Evolutionary conservation across 2,797 vertebrate genomes (phyloP).

Genomic region (Typhlichthys eigenmanni): DNA sequence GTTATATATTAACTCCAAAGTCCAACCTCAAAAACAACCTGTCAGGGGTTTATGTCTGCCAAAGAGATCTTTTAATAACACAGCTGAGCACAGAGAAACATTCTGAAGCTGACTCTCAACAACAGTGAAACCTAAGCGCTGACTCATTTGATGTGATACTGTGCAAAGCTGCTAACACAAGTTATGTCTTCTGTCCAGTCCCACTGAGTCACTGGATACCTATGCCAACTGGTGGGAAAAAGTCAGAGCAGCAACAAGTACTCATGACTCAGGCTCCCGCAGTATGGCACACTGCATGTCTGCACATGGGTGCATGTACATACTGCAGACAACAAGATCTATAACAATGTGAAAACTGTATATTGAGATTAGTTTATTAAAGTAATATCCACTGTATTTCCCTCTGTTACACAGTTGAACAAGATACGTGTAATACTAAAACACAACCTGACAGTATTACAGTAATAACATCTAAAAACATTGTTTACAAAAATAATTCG

Average conservation of each 20-base stretch:
- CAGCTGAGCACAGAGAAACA: conserved; percentile 20
- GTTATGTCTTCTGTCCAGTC: conserved; percentile 62
- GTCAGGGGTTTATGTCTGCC: conserved; percentile 49
- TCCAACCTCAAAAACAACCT: conserved; percentile 66
- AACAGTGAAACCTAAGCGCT: conserved; percentile 8
- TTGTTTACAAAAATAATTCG: too few species aligned
- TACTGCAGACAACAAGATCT: too few species aligned
- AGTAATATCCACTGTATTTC: too few species aligned
- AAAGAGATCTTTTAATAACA: conserved; percentile 47
- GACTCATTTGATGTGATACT: conserved; percentile 37
- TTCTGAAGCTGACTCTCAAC: neutral
- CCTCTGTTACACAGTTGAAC: too few species aligned
- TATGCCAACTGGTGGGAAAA: conserved; percentile 73
- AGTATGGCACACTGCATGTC: conserved; percentile 64
- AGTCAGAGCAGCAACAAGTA: conserved; percentile 74
- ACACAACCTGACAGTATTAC: too few species aligned
- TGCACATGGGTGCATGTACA: conserved; percentile 22
- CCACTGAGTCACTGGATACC: conserved; percentile 73
- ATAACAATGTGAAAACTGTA: too few species aligned
- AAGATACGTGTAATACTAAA: too few species aligned
- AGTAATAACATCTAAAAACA: too few species aligned
- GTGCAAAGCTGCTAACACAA: conserved; percentile 43
- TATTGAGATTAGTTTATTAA: too few species aligned
- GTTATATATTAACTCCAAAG: conserved; percentile 73
- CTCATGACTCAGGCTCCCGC: conserved; percentile 76